phyloP scores from a whole-genome alignment of 2,888 invertebrate species.

The Xylota sylvarum region DNA sequence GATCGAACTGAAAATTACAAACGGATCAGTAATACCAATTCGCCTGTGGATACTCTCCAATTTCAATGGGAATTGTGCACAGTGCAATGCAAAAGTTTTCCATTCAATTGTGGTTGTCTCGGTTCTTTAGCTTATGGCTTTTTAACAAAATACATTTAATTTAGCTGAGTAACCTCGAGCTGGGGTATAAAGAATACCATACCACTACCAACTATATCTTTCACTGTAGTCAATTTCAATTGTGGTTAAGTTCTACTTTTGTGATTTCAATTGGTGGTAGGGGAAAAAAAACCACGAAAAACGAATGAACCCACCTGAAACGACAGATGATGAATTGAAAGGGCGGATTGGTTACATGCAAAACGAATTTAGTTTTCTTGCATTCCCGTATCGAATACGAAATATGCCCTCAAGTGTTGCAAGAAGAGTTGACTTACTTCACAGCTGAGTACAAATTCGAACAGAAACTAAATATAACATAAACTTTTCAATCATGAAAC shows the following conservation, averaged over 20 bases:
- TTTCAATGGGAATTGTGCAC: not conserved
- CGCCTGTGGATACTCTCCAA: not conserved
- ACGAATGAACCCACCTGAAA: not conserved
- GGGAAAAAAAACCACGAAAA: not conserved
- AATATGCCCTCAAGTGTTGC: not conserved
- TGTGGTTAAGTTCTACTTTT: not conserved
- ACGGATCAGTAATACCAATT: not conserved
- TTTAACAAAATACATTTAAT: constrained; percentile 21
- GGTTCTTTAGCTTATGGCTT: constrained; percentile 22
- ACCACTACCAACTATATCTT: not conserved
- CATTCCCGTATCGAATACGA: not conserved
- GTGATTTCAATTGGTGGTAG: constrained; percentile 1
- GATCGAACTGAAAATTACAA: not conserved
- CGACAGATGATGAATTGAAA: constrained; percentile 5
- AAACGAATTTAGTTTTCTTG: not conserved
- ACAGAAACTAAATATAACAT: not conserved
- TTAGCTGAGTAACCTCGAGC: not conserved
- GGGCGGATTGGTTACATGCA: not conserved
- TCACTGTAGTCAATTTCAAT: not conserved
- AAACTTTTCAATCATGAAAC: not conserved
- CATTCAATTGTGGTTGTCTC: constrained; percentile 11
- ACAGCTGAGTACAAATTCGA: not conserved
- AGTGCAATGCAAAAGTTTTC: not conserved
- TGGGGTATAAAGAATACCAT: not conserved
- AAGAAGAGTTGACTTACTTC: not conserved